Base-by-base conservation (phyloP, 2,113 vertebrate species). In the Nyctibius bracteatus region DNA sequence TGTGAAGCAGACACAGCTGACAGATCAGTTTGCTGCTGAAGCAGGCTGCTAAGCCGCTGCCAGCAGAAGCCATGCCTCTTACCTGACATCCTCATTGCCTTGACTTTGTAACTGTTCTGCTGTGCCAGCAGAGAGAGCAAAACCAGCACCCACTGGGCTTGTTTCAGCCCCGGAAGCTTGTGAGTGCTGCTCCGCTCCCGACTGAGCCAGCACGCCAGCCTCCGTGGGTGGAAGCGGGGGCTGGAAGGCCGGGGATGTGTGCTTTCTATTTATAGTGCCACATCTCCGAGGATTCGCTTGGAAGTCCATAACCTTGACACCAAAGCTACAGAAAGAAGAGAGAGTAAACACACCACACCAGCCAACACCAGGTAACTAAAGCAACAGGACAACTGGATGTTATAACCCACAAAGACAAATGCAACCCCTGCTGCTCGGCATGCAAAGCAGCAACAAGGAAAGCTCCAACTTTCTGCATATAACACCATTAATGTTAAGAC, bases 251-350 rank as follows among this genome's bases (percentile, higher is more conserved):
- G 99, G 99, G 90, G 99, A 99, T 68, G 98, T 98, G 98, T 99
- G 99, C 98, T 99, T 99, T 99, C 99, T 99, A 98, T 96, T 99
- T 98, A 99, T 97, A 95, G 99, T 99, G 98, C 99, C 99, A 98
- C 98, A 98, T 98, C 99, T 98, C 98, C 99, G 99, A 23, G 98
- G 98, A 87, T 98, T 98, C 81, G 90, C 96, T 67, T 97, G 98
- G 98, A 99, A 98, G 95, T 99, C 99, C 98, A 97, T 96, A 98
- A 99, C 98, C 99, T 99, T 99, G 98, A 99, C 98, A 99, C 99
- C 98, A 98, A 98, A 98, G 98, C 99, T 99, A 98, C 97, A 98
- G 98, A 97, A 94, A 98, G 97, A 98, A 98, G 97, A 98, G 86
- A 98, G 75, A 98, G 97, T 98, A 96, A 98, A 97, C 98, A 98